Evolutionary conservation across 2,888 invertebrate genomes (phyloP).

Genomic region (Pediacus dermestoides): DNA sequence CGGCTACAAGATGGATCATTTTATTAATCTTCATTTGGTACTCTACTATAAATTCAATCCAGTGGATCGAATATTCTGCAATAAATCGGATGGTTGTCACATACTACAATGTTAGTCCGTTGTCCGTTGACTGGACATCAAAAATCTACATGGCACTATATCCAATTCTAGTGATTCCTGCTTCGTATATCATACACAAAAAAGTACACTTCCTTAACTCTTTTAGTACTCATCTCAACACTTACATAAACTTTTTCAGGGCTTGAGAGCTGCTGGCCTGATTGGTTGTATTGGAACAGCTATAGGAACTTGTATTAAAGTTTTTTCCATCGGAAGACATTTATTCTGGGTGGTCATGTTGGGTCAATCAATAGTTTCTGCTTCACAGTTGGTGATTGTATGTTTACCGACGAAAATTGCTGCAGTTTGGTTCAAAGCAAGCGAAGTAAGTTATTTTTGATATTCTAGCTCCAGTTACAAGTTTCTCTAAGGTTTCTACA

Average conservation of each 20-base stretch:
- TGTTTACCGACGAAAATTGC: constrained; percentile 87
- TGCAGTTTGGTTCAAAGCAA: constrained; percentile 94
- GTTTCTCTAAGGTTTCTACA: constrained; percentile 49
- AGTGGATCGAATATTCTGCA: constrained; percentile 94
- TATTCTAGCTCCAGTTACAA: not conserved
- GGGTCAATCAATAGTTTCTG: constrained; percentile 80
- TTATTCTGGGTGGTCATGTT: constrained; percentile 81
- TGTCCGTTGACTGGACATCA: constrained; percentile 88
- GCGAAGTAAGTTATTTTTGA: constrained; percentile 63
- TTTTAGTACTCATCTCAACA: too few species aligned
- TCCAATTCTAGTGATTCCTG: constrained; percentile 92
- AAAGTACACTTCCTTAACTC: too few species aligned
- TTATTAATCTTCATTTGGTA: constrained; percentile 78
- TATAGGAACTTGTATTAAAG: constrained; percentile 83
- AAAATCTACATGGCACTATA: constrained; percentile 96
- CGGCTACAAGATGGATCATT: constrained; percentile 76
- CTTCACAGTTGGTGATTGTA: constrained; percentile 88
- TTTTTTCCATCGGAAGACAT: constrained; percentile 75
- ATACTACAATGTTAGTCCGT: constrained; percentile 67
- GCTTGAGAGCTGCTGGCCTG: constrained; percentile 74
- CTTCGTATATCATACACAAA: constrained; percentile 89
- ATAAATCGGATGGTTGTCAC: constrained; percentile 76
- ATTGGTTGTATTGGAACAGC: constrained; percentile 81
- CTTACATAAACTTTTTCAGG: too few species aligned
- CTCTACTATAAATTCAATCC: constrained; percentile 87